Evolutionary conservation across 2,888 invertebrate species (phyloP), one percentile per base, ranked within the genome.

Genomic region (Tubiluchus corallicola): DNA sequence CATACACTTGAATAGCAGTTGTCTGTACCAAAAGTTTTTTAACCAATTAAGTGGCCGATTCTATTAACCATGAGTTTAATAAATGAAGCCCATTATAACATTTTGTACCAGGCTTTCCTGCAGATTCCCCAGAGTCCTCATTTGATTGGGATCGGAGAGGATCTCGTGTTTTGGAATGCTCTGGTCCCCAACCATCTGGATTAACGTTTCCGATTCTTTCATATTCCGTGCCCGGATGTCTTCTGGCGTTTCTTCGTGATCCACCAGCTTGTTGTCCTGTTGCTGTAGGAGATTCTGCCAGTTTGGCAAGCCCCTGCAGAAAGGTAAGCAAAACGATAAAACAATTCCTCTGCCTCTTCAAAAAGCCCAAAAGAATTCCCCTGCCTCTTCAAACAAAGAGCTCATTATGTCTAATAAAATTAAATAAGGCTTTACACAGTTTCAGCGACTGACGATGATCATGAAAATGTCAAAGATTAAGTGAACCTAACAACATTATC

Each of bases 121-220:
- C 37, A 94, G 69, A 51, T 85, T 77, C 1, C 87, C 90, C 15
- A 94, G 66, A 52, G 82, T 81, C 44, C 79, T 77, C 40, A 94
- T 69, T 51, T 82, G 77, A 45, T 74, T 73, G 52, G 82, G 76
- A 60, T 92, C 87, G 0, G 79, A 76, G 18, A 94, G 71, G 47
- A 94, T 82, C 66, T 92, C 90, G 45, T 79, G 76, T 37, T 76
- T 72, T 1, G 78, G 74, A 17, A 88, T 81, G 19, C 82, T 79
- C 3, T 82, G 81, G 60, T 88, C 87, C 3, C 84, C 84, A 16
- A 88, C 68, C 60, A 90, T 92, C 46, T 82, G 81, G 15, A 87
- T 88, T 5, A 94, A 69, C 58, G 92, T 88, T 61, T 87, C 84
- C 0, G 90, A 87, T 63, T 94, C 94, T 44, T 84, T 77, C 45